Evolutionary conservation across 2,888 invertebrate species (phyloP).

Genomic region (Proisotoma minuta): DNA sequence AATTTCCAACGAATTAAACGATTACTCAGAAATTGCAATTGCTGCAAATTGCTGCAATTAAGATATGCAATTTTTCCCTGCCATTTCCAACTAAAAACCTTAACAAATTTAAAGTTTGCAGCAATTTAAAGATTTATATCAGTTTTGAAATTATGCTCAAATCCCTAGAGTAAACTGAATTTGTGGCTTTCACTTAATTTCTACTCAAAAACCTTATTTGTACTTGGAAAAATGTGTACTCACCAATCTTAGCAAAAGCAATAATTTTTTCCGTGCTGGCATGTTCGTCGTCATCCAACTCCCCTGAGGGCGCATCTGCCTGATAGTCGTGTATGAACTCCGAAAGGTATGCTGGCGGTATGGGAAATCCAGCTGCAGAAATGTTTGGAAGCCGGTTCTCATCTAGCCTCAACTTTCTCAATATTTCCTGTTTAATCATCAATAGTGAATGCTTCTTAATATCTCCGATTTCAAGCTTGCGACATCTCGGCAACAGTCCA

Average conservation of each 20-base stretch:
- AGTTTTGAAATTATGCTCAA: no score
- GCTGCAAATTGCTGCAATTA: no score
- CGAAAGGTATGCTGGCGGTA: conserved; percentile 37
- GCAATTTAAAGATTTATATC: no score
- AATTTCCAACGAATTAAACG: no score
- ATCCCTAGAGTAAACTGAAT: no score
- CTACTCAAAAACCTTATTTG: no score
- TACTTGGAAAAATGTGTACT: no score
- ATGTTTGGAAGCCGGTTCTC: conserved; percentile 44
- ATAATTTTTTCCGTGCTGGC: conserved; percentile 47
- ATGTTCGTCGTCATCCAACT: conserved; percentile 44
- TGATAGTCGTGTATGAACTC: conserved; percentile 41
- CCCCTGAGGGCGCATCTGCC: conserved; percentile 38
- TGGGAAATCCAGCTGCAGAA: conserved; percentile 36
- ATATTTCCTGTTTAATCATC: conserved; percentile 44
- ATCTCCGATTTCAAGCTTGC: conserved; percentile 28
- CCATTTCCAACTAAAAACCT: no score
- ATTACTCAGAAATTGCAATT: no score
- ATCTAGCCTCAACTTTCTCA: conserved; percentile 45
- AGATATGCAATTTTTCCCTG: no score
- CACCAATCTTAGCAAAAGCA: conserved; percentile 46
- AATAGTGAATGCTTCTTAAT: conserved; percentile 43
- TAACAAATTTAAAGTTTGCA: no score
- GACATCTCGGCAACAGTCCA: background rate
- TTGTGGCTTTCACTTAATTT: no score